These are phyloP conservation scores for Acleris laterana DNA, from an alignment of 2,888 invertebrate genomes.

Conservation along the genomic window DNA sequence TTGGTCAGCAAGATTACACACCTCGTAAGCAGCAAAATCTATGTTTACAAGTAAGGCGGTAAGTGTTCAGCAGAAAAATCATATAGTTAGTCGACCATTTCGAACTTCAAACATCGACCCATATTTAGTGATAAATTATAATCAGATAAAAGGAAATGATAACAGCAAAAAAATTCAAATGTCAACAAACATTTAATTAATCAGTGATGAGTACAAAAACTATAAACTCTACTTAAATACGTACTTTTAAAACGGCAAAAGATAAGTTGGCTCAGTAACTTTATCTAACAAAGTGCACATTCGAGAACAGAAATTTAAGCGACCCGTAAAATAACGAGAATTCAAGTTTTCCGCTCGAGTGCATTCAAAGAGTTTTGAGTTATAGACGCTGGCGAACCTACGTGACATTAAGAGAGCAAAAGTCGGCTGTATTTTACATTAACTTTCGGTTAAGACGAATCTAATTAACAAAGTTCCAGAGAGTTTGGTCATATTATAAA, in stretches of 20 bases:
- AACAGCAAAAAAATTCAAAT: no score
- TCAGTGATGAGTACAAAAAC: neutral
- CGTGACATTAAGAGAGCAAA: constrained; percentile 65
- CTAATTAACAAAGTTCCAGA: constrained; percentile 69
- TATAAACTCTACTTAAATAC: no score
- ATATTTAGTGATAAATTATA: no score
- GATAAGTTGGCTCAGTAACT: constrained; percentile 1
- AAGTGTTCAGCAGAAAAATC: no score
- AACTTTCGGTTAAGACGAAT: constrained; percentile 69
- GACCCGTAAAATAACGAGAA: constrained; percentile 48
- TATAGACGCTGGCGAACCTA: constrained; percentile 57
- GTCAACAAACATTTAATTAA: neutral
- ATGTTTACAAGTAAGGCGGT: no score
- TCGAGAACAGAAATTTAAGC: constrained; percentile 37
- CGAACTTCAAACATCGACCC: no score
- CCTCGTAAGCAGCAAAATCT: no score
- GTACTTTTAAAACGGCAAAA: neutral
- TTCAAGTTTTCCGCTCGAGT: constrained; percentile 54
- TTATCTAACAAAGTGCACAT: constrained; percentile 32
- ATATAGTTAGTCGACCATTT: no score
- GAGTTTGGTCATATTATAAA: constrained; percentile 71
- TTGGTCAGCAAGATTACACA: no score
- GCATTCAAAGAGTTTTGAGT: constrained; percentile 56
- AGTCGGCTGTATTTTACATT: constrained; percentile 67
- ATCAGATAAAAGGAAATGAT: no score